Percentiles rank a stretch among this genome's conserved stretches.
phyloP scores from a whole-genome alignment of 2,113 vertebrate species.

The Casuarius casuarius region DNA sequence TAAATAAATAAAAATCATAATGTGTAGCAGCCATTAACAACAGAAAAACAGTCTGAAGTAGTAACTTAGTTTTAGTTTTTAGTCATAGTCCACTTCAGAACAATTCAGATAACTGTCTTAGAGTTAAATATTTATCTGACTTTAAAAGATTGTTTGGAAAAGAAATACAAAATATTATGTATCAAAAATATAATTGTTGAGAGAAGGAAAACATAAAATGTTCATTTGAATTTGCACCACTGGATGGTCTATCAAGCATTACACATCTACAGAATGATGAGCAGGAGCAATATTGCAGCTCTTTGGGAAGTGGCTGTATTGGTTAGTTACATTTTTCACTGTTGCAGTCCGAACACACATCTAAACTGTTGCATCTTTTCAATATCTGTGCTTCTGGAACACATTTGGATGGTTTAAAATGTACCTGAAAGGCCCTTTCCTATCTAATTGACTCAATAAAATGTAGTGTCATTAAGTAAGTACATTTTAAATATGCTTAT shows the following conservation, averaged over 20 bases:
- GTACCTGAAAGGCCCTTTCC: constrained; percentile 4
- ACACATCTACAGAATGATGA: constrained; percentile 17
- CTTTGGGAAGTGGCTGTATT: not conserved
- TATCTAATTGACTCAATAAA: constrained; percentile 44
- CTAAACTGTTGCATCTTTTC: not conserved
- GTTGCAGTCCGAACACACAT: not conserved
- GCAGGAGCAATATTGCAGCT: not conserved
- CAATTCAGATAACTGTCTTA: not conserved
- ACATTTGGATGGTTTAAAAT: not conserved
- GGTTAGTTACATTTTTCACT: not conserved
- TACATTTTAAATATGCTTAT: constrained; percentile 34
- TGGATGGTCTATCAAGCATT: not conserved
- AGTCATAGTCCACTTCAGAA: not conserved
- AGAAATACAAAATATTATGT: not conserved
- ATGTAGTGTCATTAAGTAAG: not conserved
- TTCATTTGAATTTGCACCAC: not conserved
- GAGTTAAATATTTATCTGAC: not conserved
- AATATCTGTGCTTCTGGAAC: not conserved
- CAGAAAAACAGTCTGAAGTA: not conserved
- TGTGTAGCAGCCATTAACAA: not conserved
- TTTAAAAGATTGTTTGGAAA: not conserved
- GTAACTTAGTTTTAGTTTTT: not conserved
- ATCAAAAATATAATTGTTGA: constrained; percentile 22
- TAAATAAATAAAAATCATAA: not conserved
- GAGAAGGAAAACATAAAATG: constrained; percentile 27